These are phyloP conservation scores for Syngnathus typhle DNA, from an alignment of 2,113 vertebrate genomes.

Conservation along the genomic window DNA sequence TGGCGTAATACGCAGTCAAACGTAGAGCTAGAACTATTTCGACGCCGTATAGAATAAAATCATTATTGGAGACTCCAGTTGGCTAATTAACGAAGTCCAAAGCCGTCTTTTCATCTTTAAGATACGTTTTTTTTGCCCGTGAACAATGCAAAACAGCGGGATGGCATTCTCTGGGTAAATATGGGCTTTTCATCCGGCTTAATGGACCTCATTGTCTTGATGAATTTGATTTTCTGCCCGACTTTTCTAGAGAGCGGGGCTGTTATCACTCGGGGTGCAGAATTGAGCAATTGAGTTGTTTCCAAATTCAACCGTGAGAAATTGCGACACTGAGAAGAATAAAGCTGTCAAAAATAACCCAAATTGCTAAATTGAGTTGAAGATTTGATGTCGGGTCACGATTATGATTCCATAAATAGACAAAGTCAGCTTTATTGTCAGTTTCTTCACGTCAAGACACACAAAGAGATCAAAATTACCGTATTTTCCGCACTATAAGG, in stretches of 20 bases:
- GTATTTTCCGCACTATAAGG: too few species aligned
- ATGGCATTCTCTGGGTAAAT: constrained; percentile 50
- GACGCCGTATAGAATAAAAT: constrained; percentile 1
- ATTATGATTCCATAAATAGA: too few species aligned
- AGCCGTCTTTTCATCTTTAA: constrained; percentile 43
- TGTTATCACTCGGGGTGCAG: constrained; percentile 75
- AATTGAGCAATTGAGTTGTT: constrained; percentile 66
- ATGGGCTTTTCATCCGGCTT: constrained; percentile 67
- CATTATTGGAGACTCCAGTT: constrained; percentile 1
- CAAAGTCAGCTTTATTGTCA: too few species aligned
- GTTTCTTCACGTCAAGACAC: too few species aligned
- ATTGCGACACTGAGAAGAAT: background rate
- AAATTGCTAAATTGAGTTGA: too few species aligned
- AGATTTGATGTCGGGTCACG: too few species aligned
- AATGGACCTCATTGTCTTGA: constrained; percentile 74
- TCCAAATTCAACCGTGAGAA: constrained; percentile 52
- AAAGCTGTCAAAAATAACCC: background rate
- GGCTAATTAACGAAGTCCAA: constrained; percentile 54
- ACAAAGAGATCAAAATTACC: too few species aligned
- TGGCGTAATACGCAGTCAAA: too few species aligned
- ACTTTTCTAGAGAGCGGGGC: background rate
- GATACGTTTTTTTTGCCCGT: constrained; percentile 36
- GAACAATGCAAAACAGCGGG: constrained; percentile 49
- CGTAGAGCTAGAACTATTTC: background rate
- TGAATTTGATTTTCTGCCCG: constrained; percentile 70